Conservation (phyloP, 2,797 vertebrate species). For the Petrocephalus sullivani region DNA sequence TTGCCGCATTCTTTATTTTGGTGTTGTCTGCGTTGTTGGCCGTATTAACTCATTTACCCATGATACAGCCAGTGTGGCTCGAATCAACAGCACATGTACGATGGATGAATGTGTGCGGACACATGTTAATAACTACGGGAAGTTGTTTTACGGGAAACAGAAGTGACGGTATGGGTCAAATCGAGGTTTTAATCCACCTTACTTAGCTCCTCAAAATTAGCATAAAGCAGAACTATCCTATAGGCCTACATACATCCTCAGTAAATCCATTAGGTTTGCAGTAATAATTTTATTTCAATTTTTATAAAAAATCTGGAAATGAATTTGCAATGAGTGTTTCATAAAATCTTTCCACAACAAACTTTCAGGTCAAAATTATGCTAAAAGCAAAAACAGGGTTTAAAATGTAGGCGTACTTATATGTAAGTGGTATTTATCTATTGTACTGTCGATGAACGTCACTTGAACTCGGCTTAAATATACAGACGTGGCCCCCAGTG, state of each 20-base stretch:
- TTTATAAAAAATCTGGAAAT: background rate
- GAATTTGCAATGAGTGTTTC: background rate
- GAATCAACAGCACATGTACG: background rate
- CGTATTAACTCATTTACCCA: background rate
- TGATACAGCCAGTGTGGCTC: background rate
- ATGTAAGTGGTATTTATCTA: background rate
- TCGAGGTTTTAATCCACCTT: background rate
- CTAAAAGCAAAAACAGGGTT: background rate
- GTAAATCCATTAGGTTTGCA: background rate
- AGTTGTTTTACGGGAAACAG: background rate
- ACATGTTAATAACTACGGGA: background rate
- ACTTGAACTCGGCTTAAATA: constrained; percentile 4
- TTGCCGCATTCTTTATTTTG: background rate
- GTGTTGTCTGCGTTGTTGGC: background rate
- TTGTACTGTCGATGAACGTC: background rate
- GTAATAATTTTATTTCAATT: background rate
- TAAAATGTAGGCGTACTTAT: background rate
- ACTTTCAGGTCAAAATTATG: background rate
- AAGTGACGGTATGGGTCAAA: background rate
- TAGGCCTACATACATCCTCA: background rate
- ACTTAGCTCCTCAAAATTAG: background rate
- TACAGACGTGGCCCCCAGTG: background rate
- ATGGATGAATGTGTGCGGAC: background rate
- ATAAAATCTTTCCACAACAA: background rate
- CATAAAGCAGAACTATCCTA: background rate